phyloP scores from a whole-genome alignment of 2,113 vertebrate genomes.

The Centropus unirufus region DNA sequence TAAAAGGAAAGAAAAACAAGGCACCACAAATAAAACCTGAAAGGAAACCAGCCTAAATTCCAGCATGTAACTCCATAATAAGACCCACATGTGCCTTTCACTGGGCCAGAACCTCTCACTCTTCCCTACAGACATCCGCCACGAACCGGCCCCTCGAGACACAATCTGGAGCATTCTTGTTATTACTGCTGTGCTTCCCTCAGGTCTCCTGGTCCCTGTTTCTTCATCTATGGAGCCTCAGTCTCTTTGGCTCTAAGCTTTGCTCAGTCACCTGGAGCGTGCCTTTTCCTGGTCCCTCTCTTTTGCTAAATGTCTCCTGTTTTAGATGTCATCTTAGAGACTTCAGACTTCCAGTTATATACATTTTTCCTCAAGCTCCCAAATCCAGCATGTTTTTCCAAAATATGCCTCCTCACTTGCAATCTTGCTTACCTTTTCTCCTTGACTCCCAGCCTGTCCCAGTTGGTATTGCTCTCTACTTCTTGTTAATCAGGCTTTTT shows the following conservation, averaged over 20 bases:
- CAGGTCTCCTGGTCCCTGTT: not conserved
- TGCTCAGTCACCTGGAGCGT: not conserved
- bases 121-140: not conserved
- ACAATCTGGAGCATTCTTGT: not conserved
- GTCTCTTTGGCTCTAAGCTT: not conserved
- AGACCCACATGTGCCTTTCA: not conserved
- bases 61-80: not conserved
- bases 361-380: not conserved
- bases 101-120: not conserved
- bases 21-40: not conserved
- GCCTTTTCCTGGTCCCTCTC: not conserved
- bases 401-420: not conserved
- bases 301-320: not conserved
- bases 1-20: constrained; percentile 55
- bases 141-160: not conserved
- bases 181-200: not conserved
- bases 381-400: not conserved
- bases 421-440: not conserved
- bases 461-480: not conserved
- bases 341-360: not conserved
- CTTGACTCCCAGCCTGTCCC: not conserved
- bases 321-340: not conserved
- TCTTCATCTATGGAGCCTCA: not conserved
- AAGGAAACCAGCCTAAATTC: constrained; percentile 28
- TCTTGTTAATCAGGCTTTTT: not conserved